Conservation (phyloP, 2,888 invertebrate species). For the Diachrysia chrysitis region DNA sequence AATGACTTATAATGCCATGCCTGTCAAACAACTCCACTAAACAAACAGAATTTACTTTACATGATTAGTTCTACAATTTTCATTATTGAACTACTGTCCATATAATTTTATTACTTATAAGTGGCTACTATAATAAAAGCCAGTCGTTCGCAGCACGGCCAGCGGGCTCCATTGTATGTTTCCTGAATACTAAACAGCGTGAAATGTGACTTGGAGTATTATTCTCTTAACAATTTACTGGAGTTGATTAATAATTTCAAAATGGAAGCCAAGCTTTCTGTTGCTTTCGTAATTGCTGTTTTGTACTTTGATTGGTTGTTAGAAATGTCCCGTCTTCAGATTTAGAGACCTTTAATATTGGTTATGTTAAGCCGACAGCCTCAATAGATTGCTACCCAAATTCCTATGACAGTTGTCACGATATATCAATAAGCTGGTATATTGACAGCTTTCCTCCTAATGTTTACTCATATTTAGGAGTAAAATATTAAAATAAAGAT, state of each 20-base stretch:
- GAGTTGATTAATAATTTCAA: constrained; percentile 43
- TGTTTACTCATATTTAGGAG: neutral
- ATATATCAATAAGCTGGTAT: neutral
- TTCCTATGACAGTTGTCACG: neutral
- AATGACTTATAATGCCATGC: too few species aligned
- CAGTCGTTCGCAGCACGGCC: constrained; percentile 43
- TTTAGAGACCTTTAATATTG: neutral
- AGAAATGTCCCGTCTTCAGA: neutral
- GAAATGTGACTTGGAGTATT: constrained; percentile 48
- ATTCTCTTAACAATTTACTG: constrained; percentile 41
- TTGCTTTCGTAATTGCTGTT: constrained; percentile 9
- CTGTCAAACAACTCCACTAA: constrained; percentile 20
- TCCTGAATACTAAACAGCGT: constrained; percentile 56
- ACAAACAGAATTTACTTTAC: constrained; percentile 14
- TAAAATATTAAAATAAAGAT: neutral
- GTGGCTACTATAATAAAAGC: constrained; percentile 58
- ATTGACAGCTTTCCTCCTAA: neutral
- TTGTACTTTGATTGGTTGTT: constrained; percentile 6
- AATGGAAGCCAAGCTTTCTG: constrained; percentile 13
- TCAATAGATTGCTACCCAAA: constrained; percentile 4
- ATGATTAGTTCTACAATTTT: constrained; percentile 17
- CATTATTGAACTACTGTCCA: constrained; percentile 46
- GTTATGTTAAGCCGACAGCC: neutral
- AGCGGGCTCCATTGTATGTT: constrained; percentile 40
- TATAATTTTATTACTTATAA: constrained; percentile 60